Percentiles rank a stretch among this genome's conserved stretches.
Evolutionary conservation across 2,797 vertebrate genomes (phyloP).

Genomic region (Lacerta bilineata): DNA sequence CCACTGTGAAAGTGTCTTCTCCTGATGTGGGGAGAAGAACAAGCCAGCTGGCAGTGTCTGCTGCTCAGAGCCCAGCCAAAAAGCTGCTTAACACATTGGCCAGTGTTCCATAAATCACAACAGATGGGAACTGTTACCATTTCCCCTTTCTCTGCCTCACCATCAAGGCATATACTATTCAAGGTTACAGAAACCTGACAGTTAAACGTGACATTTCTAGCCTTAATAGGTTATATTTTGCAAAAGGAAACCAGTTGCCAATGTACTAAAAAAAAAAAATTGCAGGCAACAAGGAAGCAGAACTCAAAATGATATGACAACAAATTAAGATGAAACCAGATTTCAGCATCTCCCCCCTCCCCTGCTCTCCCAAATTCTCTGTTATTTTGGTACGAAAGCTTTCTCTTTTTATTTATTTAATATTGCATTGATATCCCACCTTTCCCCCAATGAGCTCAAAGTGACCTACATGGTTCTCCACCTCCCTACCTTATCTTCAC

Average conservation of each 20-base stretch:
- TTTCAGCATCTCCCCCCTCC: constrained; percentile 51
- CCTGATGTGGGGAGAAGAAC: constrained; percentile 53
- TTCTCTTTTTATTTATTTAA: no score
- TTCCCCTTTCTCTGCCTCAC: constrained; percentile 55
- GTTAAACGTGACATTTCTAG: constrained; percentile 62
- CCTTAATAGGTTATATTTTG: constrained; percentile 33
- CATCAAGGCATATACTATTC: constrained; percentile 47
- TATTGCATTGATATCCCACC: neutral
- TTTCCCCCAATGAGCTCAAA: no score
- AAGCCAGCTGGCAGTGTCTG: constrained; percentile 46
- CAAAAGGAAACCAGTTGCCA: constrained; percentile 53
- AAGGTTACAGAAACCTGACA: constrained; percentile 61
- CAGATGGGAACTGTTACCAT: constrained; percentile 31
- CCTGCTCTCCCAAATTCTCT: neutral
- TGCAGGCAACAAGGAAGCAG: constrained; percentile 56
- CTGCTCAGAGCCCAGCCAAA: constrained; percentile 42
- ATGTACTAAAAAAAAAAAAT: constrained; percentile 44
- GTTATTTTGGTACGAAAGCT: constrained; percentile 1
- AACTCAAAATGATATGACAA: constrained; percentile 46
- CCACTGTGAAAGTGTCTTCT: constrained; percentile 51
- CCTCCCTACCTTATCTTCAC: no score
- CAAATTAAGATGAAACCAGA: constrained; percentile 62
- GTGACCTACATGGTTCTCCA: no score
- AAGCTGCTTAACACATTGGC: constrained; percentile 50
- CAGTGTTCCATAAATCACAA: constrained; percentile 63